A percentile compares a stretch with the other conserved stretches of the same genome.
These are phyloP conservation scores for Cyprinella venusta DNA, from an alignment of 2,797 vertebrate genomes.

Conservation along the genomic window DNA sequence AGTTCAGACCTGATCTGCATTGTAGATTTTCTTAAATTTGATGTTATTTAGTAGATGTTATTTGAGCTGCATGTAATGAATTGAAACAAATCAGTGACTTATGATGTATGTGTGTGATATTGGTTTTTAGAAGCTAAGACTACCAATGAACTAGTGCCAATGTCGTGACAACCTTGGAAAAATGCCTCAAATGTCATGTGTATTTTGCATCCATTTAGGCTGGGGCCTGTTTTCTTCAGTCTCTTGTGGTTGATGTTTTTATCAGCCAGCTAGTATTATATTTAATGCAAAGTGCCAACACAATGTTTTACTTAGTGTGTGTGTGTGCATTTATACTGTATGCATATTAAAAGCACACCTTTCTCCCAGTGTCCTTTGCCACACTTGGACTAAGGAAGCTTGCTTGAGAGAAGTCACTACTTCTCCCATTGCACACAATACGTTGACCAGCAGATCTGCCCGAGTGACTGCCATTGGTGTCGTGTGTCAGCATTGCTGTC, in stretches of 20 bases:
- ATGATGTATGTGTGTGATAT: background rate
- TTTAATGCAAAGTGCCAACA: conserved; percentile 31
- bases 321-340: conserved; percentile 15
- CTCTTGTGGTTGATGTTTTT: conserved; percentile 53
- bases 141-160: conserved; percentile 12
- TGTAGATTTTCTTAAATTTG: background rate
- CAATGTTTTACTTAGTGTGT: conserved; percentile 31
- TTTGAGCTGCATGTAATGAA: background rate
- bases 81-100: background rate
- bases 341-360: conserved; percentile 25
- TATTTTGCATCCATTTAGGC: conserved; percentile 41
- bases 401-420: background rate
- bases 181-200: conserved; percentile 22
- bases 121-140: background rate
- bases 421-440: background rate
- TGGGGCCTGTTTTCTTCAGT: conserved; percentile 30
- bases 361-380: conserved; percentile 32
- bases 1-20: background rate
- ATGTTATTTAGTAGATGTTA: background rate
- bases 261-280: conserved; percentile 55
- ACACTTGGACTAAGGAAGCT: conserved; percentile 14
- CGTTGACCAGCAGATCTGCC: background rate
- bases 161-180: conserved; percentile 35
- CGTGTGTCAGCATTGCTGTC: background rate
- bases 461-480: background rate